Conservation (phyloP, 1,140 invertebrate genomes). For the Panagrolaimus sp. region DNA sequence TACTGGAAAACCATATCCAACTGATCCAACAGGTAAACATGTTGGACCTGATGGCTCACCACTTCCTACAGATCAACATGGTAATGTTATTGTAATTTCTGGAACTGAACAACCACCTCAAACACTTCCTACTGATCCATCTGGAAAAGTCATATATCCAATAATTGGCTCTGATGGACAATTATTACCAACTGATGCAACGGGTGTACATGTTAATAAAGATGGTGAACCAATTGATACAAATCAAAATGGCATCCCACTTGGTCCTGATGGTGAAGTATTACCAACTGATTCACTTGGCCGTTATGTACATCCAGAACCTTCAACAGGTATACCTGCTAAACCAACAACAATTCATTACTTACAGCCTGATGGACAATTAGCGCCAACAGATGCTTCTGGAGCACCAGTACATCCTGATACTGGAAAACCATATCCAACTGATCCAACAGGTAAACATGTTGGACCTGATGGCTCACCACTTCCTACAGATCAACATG, state of each 20-base stretch:
- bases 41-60: not conserved
- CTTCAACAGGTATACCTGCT: not conserved
- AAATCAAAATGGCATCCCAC: constrained; percentile 29
- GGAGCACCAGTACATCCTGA: too few species aligned
- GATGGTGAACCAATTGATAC: constrained; percentile 32
- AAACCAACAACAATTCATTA: too few species aligned
- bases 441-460: too few species aligned
- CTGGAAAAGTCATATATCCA: constrained; percentile 23
- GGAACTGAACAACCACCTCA: constrained; percentile 4
- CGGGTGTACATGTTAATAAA: constrained; percentile 27
- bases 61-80: not conserved
- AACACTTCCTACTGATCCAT: not conserved
- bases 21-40: not conserved
- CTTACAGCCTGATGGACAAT: too few species aligned
- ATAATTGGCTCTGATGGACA: constrained; percentile 26
- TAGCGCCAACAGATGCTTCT: too few species aligned
- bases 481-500: too few species aligned
- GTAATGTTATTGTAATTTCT: not conserved
- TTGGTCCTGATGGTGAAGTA: constrained; percentile 35
- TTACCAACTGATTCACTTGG: constrained; percentile 32
- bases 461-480: constrained; percentile 14
- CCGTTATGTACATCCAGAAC: not conserved
- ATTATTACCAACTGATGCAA: constrained; percentile 36
- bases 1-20: not conserved
- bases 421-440: too few species aligned